A percentile compares a stretch with the other conserved stretches of the same genome.
Evolutionary conservation across 2,888 invertebrate species (phyloP).

Genomic region (Scaptomyza reducta): DNA sequence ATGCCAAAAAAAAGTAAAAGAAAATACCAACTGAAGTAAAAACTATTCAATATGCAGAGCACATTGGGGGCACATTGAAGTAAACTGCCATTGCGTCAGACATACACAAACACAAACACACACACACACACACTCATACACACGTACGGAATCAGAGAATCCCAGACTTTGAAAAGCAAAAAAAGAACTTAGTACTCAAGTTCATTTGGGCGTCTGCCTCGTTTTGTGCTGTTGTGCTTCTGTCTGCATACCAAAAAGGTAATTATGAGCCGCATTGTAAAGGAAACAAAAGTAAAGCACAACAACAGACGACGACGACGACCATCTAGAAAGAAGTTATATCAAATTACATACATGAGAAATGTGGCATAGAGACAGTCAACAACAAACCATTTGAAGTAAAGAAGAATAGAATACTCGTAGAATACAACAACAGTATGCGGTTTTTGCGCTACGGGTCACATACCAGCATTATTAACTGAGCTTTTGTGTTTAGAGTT

Average conservation of each 20-base stretch:
- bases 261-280: slow-evolving; percentile 75
- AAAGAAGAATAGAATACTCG: slow-evolving; percentile 27
- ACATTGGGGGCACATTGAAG: slow-evolving; percentile 38
- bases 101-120: slow-evolving; percentile 11
- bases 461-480: slow-evolving; percentile 46
- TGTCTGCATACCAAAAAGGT: slow-evolving; percentile 80
- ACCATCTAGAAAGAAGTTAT: slow-evolving; percentile 61
- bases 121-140: slow-evolving; percentile 20
- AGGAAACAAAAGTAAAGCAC: slow-evolving; percentile 74
- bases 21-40: slow-evolving; percentile 8
- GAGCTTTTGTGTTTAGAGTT: slow-evolving; percentile 47
- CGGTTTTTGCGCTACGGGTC: slow-evolving; percentile 44
- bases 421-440: slow-evolving; percentile 21
- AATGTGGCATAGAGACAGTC: slow-evolving; percentile 56
- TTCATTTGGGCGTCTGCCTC: slow-evolving; percentile 60
- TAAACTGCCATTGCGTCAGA: slow-evolving; percentile 51
- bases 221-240: slow-evolving; percentile 50
- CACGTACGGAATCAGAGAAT: slow-evolving; percentile 23
- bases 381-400: slow-evolving; percentile 15
- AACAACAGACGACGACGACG: slow-evolving; percentile 18
- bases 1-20: slow-evolving; percentile 23
- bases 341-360: slow-evolving; percentile 73
- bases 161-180: slow-evolving; percentile 11
- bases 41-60: slow-evolving; percentile 64
- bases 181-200: slow-evolving; percentile 53